A percentile compares a stretch with the other conserved stretches of the same genome.
Conservation (phyloP, 2,797 vertebrate genomes). For the Enteromius afrohamiltoni region DNA sequence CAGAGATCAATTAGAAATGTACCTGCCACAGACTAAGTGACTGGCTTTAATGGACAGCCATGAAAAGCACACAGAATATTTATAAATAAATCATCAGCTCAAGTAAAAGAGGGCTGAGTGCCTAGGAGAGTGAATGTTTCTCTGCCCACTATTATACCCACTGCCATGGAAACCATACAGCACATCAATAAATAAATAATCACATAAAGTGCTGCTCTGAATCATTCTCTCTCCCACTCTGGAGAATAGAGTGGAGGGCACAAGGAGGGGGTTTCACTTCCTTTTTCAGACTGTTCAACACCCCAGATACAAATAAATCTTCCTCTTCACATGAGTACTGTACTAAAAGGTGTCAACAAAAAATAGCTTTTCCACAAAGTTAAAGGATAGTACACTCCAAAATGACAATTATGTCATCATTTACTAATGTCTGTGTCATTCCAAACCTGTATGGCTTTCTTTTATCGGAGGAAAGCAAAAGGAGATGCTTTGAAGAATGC, state of each 20-base stretch:
- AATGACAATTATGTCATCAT: neutral
- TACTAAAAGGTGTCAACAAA: conserved; percentile 33
- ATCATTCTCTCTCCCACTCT: conserved; percentile 51
- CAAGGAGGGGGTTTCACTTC: conserved; percentile 43
- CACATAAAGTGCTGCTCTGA: conserved; percentile 65
- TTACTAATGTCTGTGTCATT: neutral
- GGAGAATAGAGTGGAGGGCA: conserved; percentile 51
- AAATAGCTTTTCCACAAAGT: neutral
- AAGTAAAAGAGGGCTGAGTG: conserved; percentile 56
- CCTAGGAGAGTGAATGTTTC: conserved; percentile 52
- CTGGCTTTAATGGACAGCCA: conserved; percentile 57
- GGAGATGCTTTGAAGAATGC: neutral
- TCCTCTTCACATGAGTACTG: conserved; percentile 48
- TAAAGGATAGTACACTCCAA: neutral
- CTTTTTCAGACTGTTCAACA: conserved; percentile 48
- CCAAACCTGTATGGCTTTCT: neutral
- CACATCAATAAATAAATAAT: conserved; percentile 68
- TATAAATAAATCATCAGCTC: conserved; percentile 64
- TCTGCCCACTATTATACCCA: conserved; percentile 58
- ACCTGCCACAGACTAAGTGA: conserved; percentile 55
- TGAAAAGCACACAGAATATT: conserved; percentile 59
- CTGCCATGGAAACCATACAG: conserved; percentile 66
- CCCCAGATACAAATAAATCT: conserved; percentile 44
- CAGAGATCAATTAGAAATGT: conserved; percentile 48
- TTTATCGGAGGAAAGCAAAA: neutral